Evolutionary conservation across 2,113 vertebrate species (phyloP), one percentile per base, ranked within the genome.

Genomic region (Trochalopteron elliotii): DNA sequence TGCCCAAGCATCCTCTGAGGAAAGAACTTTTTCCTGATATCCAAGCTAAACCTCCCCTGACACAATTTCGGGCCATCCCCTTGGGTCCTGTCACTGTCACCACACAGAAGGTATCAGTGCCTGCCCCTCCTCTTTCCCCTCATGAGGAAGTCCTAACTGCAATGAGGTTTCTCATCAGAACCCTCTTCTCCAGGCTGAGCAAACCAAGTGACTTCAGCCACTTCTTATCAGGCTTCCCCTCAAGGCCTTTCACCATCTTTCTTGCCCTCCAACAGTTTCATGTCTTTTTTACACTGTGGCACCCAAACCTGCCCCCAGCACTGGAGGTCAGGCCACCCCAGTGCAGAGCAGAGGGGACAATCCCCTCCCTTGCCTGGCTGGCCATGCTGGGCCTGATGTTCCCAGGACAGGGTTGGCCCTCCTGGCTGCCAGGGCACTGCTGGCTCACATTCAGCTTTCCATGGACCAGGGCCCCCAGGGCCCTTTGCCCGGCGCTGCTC

Each of bases 301-400:
- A 20, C 20, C 24, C 28, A 5, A 24, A 49, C 8, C 10, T 30
- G 15, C 8, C 50, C 63, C 42, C 42, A 49, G 50, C 15, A 23
- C 50, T n/a, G 0, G 1, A 49, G n/a, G 8, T 28, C 23, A 56
- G 42, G 42, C 24, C 0, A 0, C 28, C 30, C n/a, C 60, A 56
- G 40, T 0, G 4, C n/a, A n/a, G 50, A 56, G 42, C 59, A 55
- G 49, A 39, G 49, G 0, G 42, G 42, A 49, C 70, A 49, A n/a
- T 49, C 24, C 35, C 49, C 12, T 64, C 59, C 35, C n/a, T n/a
- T 64, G 40, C 23, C 30, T 3, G 0, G 12, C 19, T 64, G 49
- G 22, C 0, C 0, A 15, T 64, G 69, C 69, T 74, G 49, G 1
- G 1, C 69, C 68, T n/a, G 59, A 15, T 84, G 40, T 3, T 22